phyloP scores from a whole-genome alignment of 2,888 invertebrate genomes.

The Acronicta leporina region DNA sequence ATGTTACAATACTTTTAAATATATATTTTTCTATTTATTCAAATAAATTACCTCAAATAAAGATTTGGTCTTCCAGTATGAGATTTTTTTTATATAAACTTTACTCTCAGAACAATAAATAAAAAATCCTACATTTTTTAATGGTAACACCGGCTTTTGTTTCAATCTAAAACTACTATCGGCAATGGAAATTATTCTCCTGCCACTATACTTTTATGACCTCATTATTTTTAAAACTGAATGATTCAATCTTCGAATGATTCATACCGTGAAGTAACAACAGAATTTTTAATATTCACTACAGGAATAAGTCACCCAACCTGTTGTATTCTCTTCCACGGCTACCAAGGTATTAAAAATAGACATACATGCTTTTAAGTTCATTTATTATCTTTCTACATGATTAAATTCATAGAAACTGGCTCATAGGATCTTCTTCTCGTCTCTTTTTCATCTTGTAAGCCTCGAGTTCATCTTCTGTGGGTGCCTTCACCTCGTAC shows the following conservation, averaged over 20 bases:
- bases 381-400: constrained; percentile 27
- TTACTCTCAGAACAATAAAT: no score
- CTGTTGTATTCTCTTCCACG: not conserved
- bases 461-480: constrained; percentile 97
- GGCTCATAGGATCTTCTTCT: constrained; percentile 98
- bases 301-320: constrained; percentile 3
- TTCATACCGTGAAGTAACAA: constrained; percentile 39
- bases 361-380: not conserved
- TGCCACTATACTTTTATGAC: constrained; percentile 44
- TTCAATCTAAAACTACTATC: constrained; percentile 10
- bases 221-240: constrained; percentile 37
- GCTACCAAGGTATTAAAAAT: constrained; percentile 9
- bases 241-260: constrained; percentile 43
- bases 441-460: constrained; percentile 95
- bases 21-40: no score
- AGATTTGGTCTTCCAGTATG: no score
- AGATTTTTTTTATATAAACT: no score
- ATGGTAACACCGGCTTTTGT: constrained; percentile 16
- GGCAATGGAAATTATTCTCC: constrained; percentile 33
- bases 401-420: constrained; percentile 86
- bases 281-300: constrained; percentile 7
- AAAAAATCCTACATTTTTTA: no score
- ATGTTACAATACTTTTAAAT: no score
- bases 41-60: no score
- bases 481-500: constrained; percentile 94